These are phyloP conservation scores for Pelosia muscerda DNA, from an alignment of 2,888 invertebrate genomes.

Conservation along the genomic window DNA sequence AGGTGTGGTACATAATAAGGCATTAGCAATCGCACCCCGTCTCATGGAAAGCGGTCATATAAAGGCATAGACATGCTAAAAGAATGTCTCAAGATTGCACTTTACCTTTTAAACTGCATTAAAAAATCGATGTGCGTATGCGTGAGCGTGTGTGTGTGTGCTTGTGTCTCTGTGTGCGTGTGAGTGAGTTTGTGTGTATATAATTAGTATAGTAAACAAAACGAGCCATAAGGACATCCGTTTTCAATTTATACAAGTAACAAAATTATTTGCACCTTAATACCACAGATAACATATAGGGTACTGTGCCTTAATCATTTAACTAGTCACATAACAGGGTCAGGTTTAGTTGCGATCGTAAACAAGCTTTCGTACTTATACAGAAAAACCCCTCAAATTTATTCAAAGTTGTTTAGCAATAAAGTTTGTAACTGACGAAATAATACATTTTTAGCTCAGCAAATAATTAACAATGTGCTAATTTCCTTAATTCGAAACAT, in stretches of 20 bases:
- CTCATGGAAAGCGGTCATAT: slow-evolving; percentile 3
- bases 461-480: slow-evolving; percentile 42
- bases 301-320: slow-evolving; percentile 1
- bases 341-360: neutral
- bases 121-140: too few relatives aligned
- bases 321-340: neutral
- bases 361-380: neutral
- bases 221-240: neutral
- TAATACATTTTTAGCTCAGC: slow-evolving; percentile 23
- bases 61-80: too few relatives aligned
- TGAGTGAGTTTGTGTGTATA: too few relatives aligned
- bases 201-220: neutral
- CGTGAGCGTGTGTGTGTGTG: too few relatives aligned
- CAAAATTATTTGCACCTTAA: neutral
- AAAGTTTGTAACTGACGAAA: slow-evolving; percentile 20
- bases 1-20: too few relatives aligned
- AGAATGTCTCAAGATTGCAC: too few relatives aligned
- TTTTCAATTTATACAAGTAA: neutral
- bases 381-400: slow-evolving; percentile 1
- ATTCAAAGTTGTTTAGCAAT: slow-evolving; percentile 4
- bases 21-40: too few relatives aligned
- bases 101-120: too few relatives aligned
- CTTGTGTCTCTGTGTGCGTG: too few relatives aligned
- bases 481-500: slow-evolving; percentile 46
- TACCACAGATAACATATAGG: too few relatives aligned